phyloP scores from a whole-genome alignment of 2,113 vertebrate species.

The Petrocephalus microphthalmus region DNA sequence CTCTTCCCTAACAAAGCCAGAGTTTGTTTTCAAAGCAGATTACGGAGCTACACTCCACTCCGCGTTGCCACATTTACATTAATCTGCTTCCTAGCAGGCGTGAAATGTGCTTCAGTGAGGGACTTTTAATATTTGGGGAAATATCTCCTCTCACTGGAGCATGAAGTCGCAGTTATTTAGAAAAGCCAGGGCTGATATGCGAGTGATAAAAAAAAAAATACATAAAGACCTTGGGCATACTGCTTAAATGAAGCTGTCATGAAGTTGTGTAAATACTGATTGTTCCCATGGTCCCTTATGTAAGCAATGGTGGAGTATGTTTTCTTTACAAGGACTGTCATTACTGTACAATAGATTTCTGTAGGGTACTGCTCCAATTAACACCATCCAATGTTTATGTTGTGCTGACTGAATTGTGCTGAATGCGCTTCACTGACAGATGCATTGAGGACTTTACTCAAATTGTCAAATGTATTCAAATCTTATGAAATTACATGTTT shows the following conservation, averaged over 20 bases:
- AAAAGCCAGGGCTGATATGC: constrained; percentile 47
- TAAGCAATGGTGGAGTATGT: not conserved
- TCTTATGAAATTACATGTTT: constrained; percentile 19
- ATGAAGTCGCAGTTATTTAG: constrained; percentile 51
- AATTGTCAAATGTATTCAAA: constrained; percentile 16
- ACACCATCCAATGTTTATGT: not conserved
- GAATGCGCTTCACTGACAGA: not conserved
- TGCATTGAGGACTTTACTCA: not conserved
- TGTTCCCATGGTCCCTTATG: not conserved
- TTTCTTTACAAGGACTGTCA: constrained; percentile 7
- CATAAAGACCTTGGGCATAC: constrained; percentile 8
- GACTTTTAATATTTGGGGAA: constrained; percentile 49
- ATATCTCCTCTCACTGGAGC: constrained; percentile 43
- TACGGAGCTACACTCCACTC: constrained; percentile 1
- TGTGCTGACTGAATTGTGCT: not conserved
- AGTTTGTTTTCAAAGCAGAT: constrained; percentile 28
- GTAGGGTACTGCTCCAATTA: not conserved
- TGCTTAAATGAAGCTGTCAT: constrained; percentile 21
- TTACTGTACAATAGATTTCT: not conserved
- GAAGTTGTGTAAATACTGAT: constrained; percentile 4
- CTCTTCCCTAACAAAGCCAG: not conserved
- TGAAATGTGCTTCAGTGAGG: constrained; percentile 37
- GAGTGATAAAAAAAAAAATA: not conserved
- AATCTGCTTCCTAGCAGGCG: constrained; percentile 42
- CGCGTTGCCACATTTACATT: constrained; percentile 9